Conservation (phyloP, 2,888 invertebrate genomes). For the Amphiduros pacificus region DNA sequence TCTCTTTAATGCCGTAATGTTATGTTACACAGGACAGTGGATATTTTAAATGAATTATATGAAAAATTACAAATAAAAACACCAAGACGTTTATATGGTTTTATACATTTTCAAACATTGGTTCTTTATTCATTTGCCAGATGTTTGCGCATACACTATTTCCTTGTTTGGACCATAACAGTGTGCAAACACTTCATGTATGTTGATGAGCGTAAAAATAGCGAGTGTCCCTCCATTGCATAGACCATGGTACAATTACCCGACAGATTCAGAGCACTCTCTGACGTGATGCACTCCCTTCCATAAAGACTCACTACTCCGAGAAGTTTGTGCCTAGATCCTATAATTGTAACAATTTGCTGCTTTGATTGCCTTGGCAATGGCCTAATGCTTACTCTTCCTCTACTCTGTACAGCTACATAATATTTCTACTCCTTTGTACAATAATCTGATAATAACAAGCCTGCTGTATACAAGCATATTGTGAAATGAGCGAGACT, state of each 20-base stretch:
- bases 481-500: neutral
- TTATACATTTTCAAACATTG: constrained; percentile 24
- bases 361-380: too few species aligned
- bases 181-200: constrained; percentile 23
- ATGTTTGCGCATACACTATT: constrained; percentile 10
- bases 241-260: constrained; percentile 22
- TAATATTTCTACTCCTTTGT: neutral
- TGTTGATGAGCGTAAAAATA: constrained; percentile 19
- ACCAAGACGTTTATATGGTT: too few species aligned
- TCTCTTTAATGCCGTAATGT: too few species aligned
- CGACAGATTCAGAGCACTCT: neutral
- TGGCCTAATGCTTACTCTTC: too few species aligned
- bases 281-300: neutral
- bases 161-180: constrained; percentile 20
- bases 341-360: too few species aligned
- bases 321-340: neutral
- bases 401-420: too few species aligned
- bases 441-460: neutral
- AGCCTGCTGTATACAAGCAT: neutral
- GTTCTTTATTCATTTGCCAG: constrained; percentile 17
- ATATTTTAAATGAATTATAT: too few species aligned
- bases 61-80: too few species aligned
- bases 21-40: too few species aligned
- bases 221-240: constrained; percentile 21
- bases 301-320: neutral